Base-by-base conservation (phyloP, 2,113 vertebrate species). In the Rhinopomastus cyanomelas region DNA sequence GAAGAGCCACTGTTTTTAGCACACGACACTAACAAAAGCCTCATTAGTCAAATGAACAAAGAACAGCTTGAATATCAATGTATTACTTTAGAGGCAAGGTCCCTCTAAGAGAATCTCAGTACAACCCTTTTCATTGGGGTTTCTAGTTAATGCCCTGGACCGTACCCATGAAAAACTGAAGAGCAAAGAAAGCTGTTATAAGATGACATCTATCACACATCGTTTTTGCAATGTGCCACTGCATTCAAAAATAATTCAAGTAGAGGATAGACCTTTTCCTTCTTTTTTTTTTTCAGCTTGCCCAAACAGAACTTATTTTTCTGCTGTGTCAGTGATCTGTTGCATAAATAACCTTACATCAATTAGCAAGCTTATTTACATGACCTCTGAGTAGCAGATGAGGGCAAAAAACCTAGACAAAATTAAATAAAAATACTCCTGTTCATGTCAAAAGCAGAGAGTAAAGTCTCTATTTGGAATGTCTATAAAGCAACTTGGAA, bases 1-100 rank as follows among this genome's bases (percentile, higher is more conserved):
- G 77, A 96, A 96, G 78, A 93, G 76, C 73, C 66, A 94, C 71
- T 90, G 52, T 92, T 67, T 95, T 97, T 91, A 95, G 61, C 66
- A 77, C 75, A 95, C 66, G 83, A 96, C 97, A 95, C 90, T 89
- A 96, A 96, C 86, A 95, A 93, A 95, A 96, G 81, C 56, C 84
- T 95, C 87, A 84, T 90, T 96, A 95, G 79, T 90, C 80, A 94
- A 86, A 78, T 90, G 83, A 96, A 94, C 49, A 93, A 96, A 96
- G 95, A 90, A 83, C 55, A 87, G 29, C 53, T 91, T 90, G 92
- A 96, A 95, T 91, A 92, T 91, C 66, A 94, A 90, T 90, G 77
- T n/a, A 91, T 91, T 90, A 81, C 64, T 95, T 93, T 94, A 95
- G 76, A 81, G 88, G 46, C 86, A 90, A 89, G 6, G 13, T 59